A percentile compares a stretch with the other conserved stretches of the same genome.
These are phyloP conservation scores for Pedetes capensis DNA, from an alignment of 2,113 vertebrate species.

Conservation along the genomic window DNA sequence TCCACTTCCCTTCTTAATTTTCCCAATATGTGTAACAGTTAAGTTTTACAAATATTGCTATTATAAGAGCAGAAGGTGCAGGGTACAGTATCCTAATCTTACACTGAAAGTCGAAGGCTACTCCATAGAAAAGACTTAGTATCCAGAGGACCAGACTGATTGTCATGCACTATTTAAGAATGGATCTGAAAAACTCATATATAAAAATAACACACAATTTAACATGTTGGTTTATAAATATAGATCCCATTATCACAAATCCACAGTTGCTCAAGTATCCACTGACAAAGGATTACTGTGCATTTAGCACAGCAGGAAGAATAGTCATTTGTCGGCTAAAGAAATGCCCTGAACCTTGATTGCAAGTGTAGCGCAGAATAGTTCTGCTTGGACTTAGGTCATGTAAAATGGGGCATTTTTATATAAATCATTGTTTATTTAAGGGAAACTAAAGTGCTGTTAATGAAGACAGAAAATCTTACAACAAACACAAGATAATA, in stretches of 20 bases:
- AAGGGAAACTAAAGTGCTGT: conserved; percentile 44
- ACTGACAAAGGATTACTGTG: conserved; percentile 56
- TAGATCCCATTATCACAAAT: conserved; percentile 72
- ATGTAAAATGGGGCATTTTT: conserved; percentile 52
- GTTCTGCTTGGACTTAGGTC: conserved; percentile 45
- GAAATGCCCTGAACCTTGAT: conserved; percentile 53
- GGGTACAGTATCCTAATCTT: not conserved
- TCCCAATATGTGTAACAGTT: not conserved
- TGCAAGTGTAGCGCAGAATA: conserved; percentile 7
- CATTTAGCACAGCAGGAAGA: conserved; percentile 64
- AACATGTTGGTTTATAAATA: conserved; percentile 71
- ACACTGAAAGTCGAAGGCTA: not conserved
- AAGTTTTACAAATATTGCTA: not conserved
- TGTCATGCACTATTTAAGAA: conserved; percentile 36
- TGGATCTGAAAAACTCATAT: conserved; percentile 46
- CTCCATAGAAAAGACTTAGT: not conserved
- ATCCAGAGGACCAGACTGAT: conserved; percentile 16
- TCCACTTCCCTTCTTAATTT: not conserved
- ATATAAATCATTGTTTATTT: conserved; percentile 61
- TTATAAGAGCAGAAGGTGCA: not conserved
- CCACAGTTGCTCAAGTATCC: conserved; percentile 51
- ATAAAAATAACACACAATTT: conserved; percentile 67
- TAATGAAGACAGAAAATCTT: conserved; percentile 62
- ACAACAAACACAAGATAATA: conserved; percentile 26
- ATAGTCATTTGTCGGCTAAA: conserved; percentile 53